phyloP scores from a whole-genome alignment of 2,113 vertebrate species.

The Chrysochloris asiatica region DNA sequence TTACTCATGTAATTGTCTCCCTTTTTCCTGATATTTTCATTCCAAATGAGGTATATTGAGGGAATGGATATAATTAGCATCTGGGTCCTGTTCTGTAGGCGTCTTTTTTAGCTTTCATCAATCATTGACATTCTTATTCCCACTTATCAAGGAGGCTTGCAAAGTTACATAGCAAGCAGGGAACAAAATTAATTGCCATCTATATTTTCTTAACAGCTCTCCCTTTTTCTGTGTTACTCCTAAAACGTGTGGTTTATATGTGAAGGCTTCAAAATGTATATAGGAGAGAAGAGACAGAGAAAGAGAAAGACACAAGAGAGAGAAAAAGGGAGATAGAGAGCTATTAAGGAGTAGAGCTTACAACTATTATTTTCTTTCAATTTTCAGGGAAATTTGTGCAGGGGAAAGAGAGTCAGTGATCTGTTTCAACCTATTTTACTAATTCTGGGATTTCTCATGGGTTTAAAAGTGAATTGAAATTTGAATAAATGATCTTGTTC shows the following conservation, averaged over 20 bases:
- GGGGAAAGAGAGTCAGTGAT: not conserved
- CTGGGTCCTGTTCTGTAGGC: not conserved
- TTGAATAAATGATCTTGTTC: not conserved
- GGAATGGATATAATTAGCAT: slow-evolving; percentile 30
- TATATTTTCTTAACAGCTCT: slow-evolving; percentile 41
- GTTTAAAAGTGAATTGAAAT: not conserved
- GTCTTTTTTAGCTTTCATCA: not conserved
- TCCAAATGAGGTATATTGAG: slow-evolving; percentile 20
- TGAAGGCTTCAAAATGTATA: slow-evolving; percentile 1
- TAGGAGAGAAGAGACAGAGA: not conserved
- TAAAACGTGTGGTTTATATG: slow-evolving; percentile 18
- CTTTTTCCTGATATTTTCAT: not conserved
- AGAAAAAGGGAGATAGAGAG: not conserved
- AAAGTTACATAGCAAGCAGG: slow-evolving; percentile 38
- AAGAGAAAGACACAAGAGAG: not conserved
- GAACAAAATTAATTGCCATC: slow-evolving; percentile 46
- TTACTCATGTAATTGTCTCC: not conserved
- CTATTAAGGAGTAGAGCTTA: not conserved
- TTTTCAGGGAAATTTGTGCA: not conserved
- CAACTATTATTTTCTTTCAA: not conserved
- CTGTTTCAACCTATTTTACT: not conserved
- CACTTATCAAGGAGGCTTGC: slow-evolving; percentile 27
- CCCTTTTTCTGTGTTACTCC: slow-evolving; percentile 12
- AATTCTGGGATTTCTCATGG: not conserved
- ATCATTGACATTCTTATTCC: slow-evolving; percentile 5